Conservation (phyloP, 2,113 vertebrate species). For the Megaceryle torquata region DNA sequence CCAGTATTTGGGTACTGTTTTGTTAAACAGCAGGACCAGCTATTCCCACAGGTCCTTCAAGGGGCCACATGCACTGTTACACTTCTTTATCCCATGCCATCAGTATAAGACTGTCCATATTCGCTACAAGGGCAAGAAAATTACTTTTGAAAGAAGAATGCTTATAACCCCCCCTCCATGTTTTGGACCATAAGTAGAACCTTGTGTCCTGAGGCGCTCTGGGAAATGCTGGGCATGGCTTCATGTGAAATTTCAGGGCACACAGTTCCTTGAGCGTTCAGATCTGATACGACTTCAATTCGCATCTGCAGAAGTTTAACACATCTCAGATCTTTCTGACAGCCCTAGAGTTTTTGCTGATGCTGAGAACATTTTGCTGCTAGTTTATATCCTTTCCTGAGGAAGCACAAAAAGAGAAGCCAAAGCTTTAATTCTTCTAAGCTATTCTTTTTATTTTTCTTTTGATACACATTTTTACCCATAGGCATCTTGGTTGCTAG, state of each 20-base stretch:
- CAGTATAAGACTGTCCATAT: neutral
- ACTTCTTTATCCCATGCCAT: neutral
- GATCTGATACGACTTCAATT: neutral
- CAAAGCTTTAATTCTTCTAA: slow-evolving; percentile 34
- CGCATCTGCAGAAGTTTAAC: slow-evolving; percentile 31
- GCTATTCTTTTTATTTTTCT: slow-evolving; percentile 1
- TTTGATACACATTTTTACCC: slow-evolving; percentile 45
- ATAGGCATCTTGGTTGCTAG: slow-evolving; percentile 15
- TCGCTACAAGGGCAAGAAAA: neutral
- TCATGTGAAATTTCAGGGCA: neutral
- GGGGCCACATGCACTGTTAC: slow-evolving; percentile 2
- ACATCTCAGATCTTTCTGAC: slow-evolving; percentile 45
- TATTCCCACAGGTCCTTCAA: slow-evolving; percentile 41
- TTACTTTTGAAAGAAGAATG: slow-evolving; percentile 6
- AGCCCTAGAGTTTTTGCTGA: slow-evolving; percentile 17
- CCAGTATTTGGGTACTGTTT: slow-evolving; percentile 59
- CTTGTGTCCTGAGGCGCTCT: neutral
- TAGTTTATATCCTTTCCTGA: slow-evolving; percentile 23
- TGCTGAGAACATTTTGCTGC: slow-evolving; percentile 18
- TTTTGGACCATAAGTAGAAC: neutral
- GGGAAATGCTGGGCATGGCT: neutral
- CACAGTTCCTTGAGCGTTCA: neutral
- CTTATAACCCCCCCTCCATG: fast-evolving
- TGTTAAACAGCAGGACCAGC: neutral
- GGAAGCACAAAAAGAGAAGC: slow-evolving; percentile 16